A percentile compares a stretch with the other conserved stretches of the same genome.
Conservation (phyloP, 92 coral and sea anemone genomes). For the Porites evermanni region DNA sequence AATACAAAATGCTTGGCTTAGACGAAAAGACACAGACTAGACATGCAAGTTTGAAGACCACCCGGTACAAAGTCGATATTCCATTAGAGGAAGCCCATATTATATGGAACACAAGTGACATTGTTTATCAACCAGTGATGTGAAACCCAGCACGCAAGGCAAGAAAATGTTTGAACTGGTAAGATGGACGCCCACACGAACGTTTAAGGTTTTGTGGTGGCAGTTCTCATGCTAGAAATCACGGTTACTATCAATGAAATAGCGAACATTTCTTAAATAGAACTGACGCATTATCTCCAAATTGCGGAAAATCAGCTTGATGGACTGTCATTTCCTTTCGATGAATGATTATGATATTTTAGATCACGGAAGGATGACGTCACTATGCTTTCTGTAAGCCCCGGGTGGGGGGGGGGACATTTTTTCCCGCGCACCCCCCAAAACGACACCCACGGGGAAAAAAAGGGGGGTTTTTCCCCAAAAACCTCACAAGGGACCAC, state of each 20-base stretch:
- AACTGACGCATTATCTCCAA: slow-evolving; percentile 18
- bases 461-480: too few species aligned
- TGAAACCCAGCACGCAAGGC: slow-evolving; percentile 20
- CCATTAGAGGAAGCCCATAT: neutral
- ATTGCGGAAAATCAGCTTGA: slow-evolving; percentile 39
- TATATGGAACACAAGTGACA: neutral
- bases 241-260: slow-evolving; percentile 34
- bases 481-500: too few species aligned
- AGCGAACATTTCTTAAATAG: slow-evolving; percentile 24
- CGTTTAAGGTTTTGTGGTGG: slow-evolving; percentile 20
- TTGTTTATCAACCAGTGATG: neutral
- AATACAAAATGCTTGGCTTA: slow-evolving; percentile 26
- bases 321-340: slow-evolving; percentile 6
- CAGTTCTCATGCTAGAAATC: slow-evolving; percentile 35
- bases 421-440: too few species aligned
- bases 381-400: slow-evolving; percentile 36
- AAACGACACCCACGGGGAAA: too few species aligned
- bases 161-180: slow-evolving; percentile 29
- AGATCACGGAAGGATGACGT: slow-evolving; percentile 30
- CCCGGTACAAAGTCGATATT: slow-evolving; percentile 6
- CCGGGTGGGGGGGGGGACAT: neutral
- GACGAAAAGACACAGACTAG: slow-evolving; percentile 23
- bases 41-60: slow-evolving; percentile 42
- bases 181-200: slow-evolving; percentile 25
- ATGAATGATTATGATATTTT: slow-evolving; percentile 31